Evolutionary conservation across 2,797 vertebrate species (phyloP), one percentile per base, ranked within the genome.

Genomic region (Spinus olivaceus): DNA sequence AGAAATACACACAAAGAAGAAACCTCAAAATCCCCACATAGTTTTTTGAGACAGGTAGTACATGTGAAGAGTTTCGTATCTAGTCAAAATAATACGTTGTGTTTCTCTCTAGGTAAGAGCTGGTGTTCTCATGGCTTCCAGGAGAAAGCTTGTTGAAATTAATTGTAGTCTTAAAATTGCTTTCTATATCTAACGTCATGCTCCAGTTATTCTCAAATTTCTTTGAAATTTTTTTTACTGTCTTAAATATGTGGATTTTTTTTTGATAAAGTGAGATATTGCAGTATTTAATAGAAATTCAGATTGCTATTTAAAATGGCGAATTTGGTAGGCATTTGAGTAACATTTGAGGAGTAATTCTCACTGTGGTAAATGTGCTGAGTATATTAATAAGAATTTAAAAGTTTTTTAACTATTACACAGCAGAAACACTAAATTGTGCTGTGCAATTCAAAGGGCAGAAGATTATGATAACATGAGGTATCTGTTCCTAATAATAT

Each of bases 1-100:
- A 22, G 7, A 0, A 0, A 18, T 33, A 57, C 19, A 32, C 24
- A 33, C 9, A 18, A 14, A 86, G 56, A 77, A 22, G 7, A 0
- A 0, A 18, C 13, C 27, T 77, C 22, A 35, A 69, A 78, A 90
- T 47, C 17, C 39, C 28, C 12, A 24, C 16, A 0, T 22, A 14
- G 18, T 88, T 81, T 91, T 47, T 69, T n/a, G 30, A 61, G 32
- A 54, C 6, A 37, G 23, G 13, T 71, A 51, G 18, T 65, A 14
- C 10, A 3, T 25, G 9, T 65, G 10, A 66, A 72, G 54, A 64
- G 9, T 47, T 96, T 76, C 15, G 35, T 70, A 49, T 42, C 41
- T 32, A 42, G 3, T 73, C 2, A 4, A 72, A 60, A 37, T 13
- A 72, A 32, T 47, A 5, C 28, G 54, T 33, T 57, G 1, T 70